Percentiles rank a stretch among this genome's conserved stretches.
These are phyloP conservation scores for Gymnobelideus leadbeateri DNA, from an alignment of 2,113 vertebrate species.

Conservation along the genomic window DNA sequence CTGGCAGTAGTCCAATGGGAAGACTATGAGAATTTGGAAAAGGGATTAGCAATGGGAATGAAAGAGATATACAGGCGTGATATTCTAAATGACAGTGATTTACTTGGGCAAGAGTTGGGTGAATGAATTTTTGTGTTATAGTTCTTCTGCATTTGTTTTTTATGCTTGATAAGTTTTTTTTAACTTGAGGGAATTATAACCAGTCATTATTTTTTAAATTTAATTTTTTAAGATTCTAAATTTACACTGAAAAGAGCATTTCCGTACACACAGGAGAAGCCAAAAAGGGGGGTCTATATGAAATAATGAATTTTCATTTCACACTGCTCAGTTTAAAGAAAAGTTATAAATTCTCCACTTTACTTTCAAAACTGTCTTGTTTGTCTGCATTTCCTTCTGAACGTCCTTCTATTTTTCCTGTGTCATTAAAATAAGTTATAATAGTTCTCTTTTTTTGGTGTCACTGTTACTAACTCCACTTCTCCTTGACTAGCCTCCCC, in stretches of 20 bases:
- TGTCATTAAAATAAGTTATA: background rate
- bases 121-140: background rate
- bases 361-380: background rate
- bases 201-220: background rate
- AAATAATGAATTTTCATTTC: background rate
- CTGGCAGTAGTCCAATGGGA: too few species aligned
- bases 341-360: background rate
- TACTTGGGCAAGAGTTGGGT: background rate
- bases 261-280: background rate
- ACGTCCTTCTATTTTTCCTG: background rate
- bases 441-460: background rate
- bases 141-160: background rate
- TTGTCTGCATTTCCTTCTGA: background rate
- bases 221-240: background rate
- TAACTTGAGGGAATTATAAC: background rate
- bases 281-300: background rate
- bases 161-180: background rate
- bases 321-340: background rate
- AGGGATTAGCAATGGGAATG: background rate
- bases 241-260: background rate
- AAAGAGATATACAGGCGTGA: background rate
- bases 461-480: background rate
- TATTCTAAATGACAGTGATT: background rate
- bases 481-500: background rate
- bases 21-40: background rate